phyloP scores from a whole-genome alignment of 2,888 invertebrate genomes.

The Drosophila neotestacea region DNA sequence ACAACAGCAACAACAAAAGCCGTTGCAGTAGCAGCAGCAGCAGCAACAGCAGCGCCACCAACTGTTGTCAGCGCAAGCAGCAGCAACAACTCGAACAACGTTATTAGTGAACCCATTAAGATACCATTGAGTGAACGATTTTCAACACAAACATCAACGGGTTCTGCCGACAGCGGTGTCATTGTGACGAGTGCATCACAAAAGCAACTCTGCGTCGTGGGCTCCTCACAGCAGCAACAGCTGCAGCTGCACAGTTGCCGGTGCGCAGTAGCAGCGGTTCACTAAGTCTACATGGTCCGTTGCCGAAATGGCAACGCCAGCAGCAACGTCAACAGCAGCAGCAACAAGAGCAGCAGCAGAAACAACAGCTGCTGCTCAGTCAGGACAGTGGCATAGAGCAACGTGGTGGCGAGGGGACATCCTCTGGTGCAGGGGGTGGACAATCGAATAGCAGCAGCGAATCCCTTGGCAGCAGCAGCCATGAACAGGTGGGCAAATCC shows the following conservation, averaged over 20 bases:
- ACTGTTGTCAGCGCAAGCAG: constrained; percentile 11
- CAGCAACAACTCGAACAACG: constrained; percentile 38
- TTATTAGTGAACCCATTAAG: constrained; percentile 80
- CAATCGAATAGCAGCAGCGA: constrained; percentile 80
- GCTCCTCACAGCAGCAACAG: constrained; percentile 45
- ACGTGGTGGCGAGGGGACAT: constrained; percentile 53
- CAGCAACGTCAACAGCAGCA: constrained; percentile 45
- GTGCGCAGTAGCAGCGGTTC: constrained; percentile 82
- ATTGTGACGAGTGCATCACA: constrained; percentile 66
- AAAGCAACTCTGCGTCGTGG: constrained; percentile 53
- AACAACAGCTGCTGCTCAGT: constrained; percentile 74
- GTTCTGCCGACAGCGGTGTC: constrained; percentile 83
- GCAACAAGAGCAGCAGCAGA: constrained; percentile 38
- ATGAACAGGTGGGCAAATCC: constrained; percentile 55
- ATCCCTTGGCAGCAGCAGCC: constrained; percentile 79
- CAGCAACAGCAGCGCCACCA: constrained; percentile 20
- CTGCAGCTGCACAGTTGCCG: constrained; percentile 62
- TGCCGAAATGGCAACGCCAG: constrained; percentile 70
- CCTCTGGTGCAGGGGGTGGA: constrained; percentile 44
- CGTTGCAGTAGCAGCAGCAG: constrained; percentile 35
- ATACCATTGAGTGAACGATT: constrained; percentile 83
- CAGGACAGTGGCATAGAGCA: constrained; percentile 85
- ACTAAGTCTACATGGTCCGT: constrained; percentile 74
- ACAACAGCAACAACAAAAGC: constrained; percentile 59
- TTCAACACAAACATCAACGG: constrained; percentile 82